Base-by-base conservation (phyloP, 2,888 invertebrate genomes). In the Anoplius nigerrimus region DNA sequence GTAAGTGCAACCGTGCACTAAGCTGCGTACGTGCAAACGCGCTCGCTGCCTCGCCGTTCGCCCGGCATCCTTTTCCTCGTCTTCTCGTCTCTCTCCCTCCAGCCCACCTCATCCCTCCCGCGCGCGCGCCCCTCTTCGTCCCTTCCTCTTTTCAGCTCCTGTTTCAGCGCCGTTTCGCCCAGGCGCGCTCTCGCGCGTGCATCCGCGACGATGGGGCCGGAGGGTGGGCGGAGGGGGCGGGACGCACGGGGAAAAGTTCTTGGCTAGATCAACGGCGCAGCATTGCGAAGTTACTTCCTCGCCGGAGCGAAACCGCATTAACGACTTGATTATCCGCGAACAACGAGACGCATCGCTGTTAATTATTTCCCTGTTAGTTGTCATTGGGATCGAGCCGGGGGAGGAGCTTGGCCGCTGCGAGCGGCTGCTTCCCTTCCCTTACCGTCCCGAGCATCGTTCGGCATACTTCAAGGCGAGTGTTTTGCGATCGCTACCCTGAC, bases 291-390 rank as follows among this genome's bases (percentile, higher is more conserved):
- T 59, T 69, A 73, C 66, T 63, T 24, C 24, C 56, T 62, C 54
- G 52, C 46, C 42, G 59, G 52, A 42, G 51, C 21, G 34, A 53
- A n/a, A 56, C 52, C 74, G 63, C 61, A 65, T 77, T 72, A 76
- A 72, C 72, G 72, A 67, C 63, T 59, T 62, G 70, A 75, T 77
- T 73, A 75, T 77, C 69, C 69, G 67, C 66, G 66, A 69, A 52
- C 66, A 66, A 42, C 42, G 53, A 34, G 11, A 34, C 34, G 34
- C 34, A 8, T 34, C 34, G 34, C 34, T 34, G 34, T 2, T 34
- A 34, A 34, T 34, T 34, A 34, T 34, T 34, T 34, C 34, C 34
- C 11, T n/a, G 4, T 1, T 34, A 34, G 11, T 34, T 13, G 11
- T 34, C 34, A 34, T 34, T 34, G 34, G 34, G 1, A 34, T 34